These are phyloP conservation scores for Venusia cambrica DNA, from an alignment of 2,888 invertebrate species.

Conservation along the genomic window DNA sequence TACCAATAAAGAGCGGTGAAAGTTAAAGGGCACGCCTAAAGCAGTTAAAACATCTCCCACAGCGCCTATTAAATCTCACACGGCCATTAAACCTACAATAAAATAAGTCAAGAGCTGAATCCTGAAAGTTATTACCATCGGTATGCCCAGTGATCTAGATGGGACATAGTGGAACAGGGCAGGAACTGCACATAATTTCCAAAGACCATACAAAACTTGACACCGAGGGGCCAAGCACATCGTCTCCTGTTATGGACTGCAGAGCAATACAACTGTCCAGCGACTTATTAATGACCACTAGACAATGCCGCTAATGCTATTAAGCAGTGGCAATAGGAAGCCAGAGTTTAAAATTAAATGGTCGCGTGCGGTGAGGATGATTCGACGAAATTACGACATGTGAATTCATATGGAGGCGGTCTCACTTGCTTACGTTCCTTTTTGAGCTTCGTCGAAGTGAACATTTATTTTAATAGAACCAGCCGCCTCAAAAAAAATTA, in stretches of 20 bases:
- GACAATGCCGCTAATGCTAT: conserved; percentile 76
- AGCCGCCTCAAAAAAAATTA: no score
- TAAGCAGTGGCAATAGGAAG: conserved; percentile 60
- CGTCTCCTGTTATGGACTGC: conserved; percentile 59
- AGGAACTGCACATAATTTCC: conserved; percentile 38
- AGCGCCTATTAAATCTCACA: conserved; percentile 21
- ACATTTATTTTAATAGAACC: no score
- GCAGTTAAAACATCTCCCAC: conserved; percentile 21
- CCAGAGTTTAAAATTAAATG: conserved; percentile 52
- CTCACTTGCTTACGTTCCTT: no score
- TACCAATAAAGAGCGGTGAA: conserved; percentile 34
- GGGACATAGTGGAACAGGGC: conserved; percentile 38
- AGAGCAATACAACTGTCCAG: conserved; percentile 69
- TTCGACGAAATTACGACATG: conserved; percentile 27
- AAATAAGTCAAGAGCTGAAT: conserved; percentile 21
- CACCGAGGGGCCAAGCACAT: conserved; percentile 48
- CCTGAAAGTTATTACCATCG: conserved; percentile 24
- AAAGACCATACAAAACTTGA: conserved; percentile 63
- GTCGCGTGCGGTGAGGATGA: conserved; percentile 38
- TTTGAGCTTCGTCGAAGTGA: no score
- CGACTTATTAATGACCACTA: conserved; percentile 69
- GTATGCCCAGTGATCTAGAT: conserved; percentile 27
- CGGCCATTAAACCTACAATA: conserved; percentile 25
- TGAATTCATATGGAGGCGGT: conserved; percentile 24
- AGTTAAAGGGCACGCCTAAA: conserved; percentile 16